These are phyloP conservation scores for Mormyrops boulengeri DNA, from an alignment of 2,797 vertebrate species.

Conservation along the genomic window DNA sequence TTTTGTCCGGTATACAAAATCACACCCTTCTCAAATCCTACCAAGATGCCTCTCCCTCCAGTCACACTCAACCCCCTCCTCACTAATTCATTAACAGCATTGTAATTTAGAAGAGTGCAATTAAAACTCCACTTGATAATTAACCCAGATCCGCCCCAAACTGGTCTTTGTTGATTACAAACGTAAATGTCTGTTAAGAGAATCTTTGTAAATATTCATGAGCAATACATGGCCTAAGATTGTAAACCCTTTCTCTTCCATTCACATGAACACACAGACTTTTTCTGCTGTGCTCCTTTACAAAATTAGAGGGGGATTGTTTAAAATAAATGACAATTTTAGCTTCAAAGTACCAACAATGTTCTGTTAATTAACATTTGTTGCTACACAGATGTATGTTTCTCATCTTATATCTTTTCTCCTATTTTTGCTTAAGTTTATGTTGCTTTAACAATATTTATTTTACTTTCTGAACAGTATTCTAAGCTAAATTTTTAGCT, in stretches of 20 bases:
- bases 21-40: not conserved
- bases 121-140: conserved; percentile 75
- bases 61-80: conserved; percentile 8
- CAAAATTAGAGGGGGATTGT: not conserved
- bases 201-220: conserved; percentile 26
- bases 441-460: not conserved
- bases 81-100: conserved; percentile 58
- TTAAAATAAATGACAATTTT: not conserved
- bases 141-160: conserved; percentile 70
- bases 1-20: not conserved
- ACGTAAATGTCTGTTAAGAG: conserved; percentile 49
- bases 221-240: not conserved
- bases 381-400: not conserved
- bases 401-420: not conserved
- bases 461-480: not conserved
- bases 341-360: not conserved
- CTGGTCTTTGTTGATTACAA: conserved; percentile 68
- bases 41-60: not conserved
- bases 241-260: not conserved
- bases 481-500: not conserved
- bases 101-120: conserved; percentile 69
- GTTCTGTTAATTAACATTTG: not conserved
- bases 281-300: not conserved
- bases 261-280: not conserved
- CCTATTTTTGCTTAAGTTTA: not conserved